A percentile compares a stretch with the other conserved stretches of the same genome.
phyloP scores from a whole-genome alignment of 2,113 vertebrate species.

The Antennarius striatus region DNA sequence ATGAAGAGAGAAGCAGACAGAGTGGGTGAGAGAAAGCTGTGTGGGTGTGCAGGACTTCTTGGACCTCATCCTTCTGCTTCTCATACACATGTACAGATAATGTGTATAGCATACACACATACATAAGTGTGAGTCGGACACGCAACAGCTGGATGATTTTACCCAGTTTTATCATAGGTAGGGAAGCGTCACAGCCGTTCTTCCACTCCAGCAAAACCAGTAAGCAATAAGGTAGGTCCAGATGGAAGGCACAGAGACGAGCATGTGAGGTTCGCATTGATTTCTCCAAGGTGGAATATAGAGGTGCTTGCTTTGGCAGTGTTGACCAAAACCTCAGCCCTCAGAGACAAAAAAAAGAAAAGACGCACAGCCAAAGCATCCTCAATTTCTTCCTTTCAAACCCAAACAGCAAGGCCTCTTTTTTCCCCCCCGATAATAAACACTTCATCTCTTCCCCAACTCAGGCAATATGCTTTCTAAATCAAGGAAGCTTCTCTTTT shows the following conservation, averaged over 20 bases:
- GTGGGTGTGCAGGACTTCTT: constrained; percentile 18
- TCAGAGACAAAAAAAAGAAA: constrained; percentile 26
- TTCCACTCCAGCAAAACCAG: constrained; percentile 13
- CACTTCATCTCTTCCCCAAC: constrained; percentile 40
- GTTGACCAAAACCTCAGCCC: constrained; percentile 33
- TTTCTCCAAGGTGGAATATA: constrained; percentile 55
- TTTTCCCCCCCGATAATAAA: constrained; percentile 40
- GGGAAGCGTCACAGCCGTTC: background rate
- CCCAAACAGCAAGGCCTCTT: constrained; percentile 17
- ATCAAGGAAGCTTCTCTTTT: constrained; percentile 38
- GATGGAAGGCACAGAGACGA: constrained; percentile 18
- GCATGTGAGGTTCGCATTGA: constrained; percentile 49
- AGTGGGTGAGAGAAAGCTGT: constrained; percentile 45
- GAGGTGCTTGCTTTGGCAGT: constrained; percentile 65
- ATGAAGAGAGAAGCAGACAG: constrained; percentile 32
- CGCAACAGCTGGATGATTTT: constrained; percentile 20
- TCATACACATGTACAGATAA: constrained; percentile 41
- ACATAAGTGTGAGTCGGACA: constrained; percentile 10
- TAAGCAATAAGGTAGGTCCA: constrained; percentile 26
- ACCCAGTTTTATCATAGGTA: constrained; percentile 1
- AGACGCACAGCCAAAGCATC: constrained; percentile 48
- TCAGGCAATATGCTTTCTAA: constrained; percentile 58
- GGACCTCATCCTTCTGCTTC: constrained; percentile 36
- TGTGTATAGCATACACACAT: constrained; percentile 16
- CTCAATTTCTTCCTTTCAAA: constrained; percentile 12